phyloP scores from a whole-genome alignment of 30 jellyfish, hydroid and myxozoan species.

The Mastigias papua region DNA sequence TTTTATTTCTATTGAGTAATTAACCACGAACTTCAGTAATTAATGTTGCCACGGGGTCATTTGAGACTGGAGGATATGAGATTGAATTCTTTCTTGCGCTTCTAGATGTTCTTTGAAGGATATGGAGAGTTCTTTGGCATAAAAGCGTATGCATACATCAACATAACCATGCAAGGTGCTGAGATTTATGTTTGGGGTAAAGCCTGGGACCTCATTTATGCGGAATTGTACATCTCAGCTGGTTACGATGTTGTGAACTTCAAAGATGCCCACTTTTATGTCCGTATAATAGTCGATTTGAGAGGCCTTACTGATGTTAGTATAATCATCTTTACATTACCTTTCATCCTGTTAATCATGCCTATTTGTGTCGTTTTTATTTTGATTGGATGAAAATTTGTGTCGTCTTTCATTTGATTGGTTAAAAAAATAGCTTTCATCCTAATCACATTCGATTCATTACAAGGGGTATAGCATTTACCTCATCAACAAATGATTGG shows the following conservation, averaged over 20 bases:
- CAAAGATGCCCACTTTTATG: constrained; percentile 85
- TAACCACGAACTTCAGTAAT: too few relatives aligned
- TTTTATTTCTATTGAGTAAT: too few relatives aligned
- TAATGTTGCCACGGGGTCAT: not conserved
- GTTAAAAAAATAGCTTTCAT: too few relatives aligned
- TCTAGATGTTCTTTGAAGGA: constrained; percentile 95
- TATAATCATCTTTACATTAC: not conserved
- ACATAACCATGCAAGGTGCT: constrained; percentile 77
- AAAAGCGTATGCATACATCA: constrained; percentile 82
- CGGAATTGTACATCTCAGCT: constrained; percentile 93
- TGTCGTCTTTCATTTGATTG: too few relatives aligned
- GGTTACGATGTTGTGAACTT: constrained; percentile 70
- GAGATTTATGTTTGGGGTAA: constrained; percentile 95
- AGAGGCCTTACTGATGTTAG: constrained; percentile 85
- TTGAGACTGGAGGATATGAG: not conserved
- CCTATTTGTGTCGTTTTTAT: too few relatives aligned
- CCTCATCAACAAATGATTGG: too few relatives aligned
- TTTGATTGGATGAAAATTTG: too few relatives aligned
- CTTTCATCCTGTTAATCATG: not conserved
- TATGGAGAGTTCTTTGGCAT: constrained; percentile 91
- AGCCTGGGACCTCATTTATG: constrained; percentile 91
- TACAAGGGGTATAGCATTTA: too few relatives aligned
- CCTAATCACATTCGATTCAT: too few relatives aligned
- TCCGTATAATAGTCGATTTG: constrained; percentile 91
- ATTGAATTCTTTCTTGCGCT: not conserved